A percentile compares a stretch with the other conserved stretches of the same genome.
Evolutionary conservation across 1,140 invertebrate species (phyloP).

Genomic region (Cepaea nemoralis): DNA sequence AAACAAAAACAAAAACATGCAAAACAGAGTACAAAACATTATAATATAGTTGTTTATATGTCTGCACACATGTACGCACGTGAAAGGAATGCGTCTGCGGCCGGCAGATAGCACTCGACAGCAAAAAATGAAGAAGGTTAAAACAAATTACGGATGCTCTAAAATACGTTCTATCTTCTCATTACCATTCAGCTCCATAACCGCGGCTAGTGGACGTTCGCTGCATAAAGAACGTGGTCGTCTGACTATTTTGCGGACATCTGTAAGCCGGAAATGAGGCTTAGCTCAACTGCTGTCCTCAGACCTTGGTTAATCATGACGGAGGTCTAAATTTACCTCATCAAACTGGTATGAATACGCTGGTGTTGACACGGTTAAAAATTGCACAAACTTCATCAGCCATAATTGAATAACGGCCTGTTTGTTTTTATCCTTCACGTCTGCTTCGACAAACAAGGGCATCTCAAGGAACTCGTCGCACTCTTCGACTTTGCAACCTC

Average conservation of each 20-base stretch:
- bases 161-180: not conserved
- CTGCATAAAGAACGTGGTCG: not conserved
- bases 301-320: constrained; percentile 30
- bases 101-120: too few relatives aligned
- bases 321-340: constrained; percentile 30
- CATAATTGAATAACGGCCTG: constrained; percentile 42
- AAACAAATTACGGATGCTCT: too few relatives aligned
- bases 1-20: too few relatives aligned
- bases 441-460: constrained; percentile 29
- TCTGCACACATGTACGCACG: too few relatives aligned
- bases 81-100: too few relatives aligned
- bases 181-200: not conserved
- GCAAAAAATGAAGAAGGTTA: too few relatives aligned
- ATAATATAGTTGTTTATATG: too few relatives aligned
- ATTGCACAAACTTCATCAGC: constrained; percentile 42
- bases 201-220: not conserved
- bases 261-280: constrained; percentile 30
- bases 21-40: too few relatives aligned
- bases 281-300: constrained; percentile 12
- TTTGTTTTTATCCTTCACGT: constrained; percentile 39
- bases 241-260: constrained; percentile 13
- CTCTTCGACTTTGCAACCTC: not conserved
- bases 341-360: constrained; percentile 32
- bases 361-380: constrained; percentile 41
- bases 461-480: not conserved